Evolutionary conservation across 2,113 vertebrate species (phyloP).

Genomic region (Etia nguti): DNA sequence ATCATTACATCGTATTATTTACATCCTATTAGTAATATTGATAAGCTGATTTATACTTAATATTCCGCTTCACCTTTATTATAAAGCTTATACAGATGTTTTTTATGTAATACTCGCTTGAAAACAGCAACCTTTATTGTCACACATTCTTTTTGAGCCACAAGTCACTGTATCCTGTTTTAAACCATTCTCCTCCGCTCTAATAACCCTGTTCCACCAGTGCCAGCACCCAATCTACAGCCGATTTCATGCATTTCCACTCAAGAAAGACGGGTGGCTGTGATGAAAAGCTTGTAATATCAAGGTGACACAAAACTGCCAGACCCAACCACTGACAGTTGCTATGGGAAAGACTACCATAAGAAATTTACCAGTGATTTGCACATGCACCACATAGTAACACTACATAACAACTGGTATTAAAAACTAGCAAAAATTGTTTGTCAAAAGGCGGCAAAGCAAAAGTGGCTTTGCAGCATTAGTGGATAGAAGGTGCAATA

Average conservation of each 20-base stretch:
- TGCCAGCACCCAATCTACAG: not conserved
- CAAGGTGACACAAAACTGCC: not conserved
- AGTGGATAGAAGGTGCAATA: not conserved
- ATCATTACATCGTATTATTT: not conserved
- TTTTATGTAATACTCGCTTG: not conserved
- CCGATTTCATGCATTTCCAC: not conserved
- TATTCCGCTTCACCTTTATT: rapidly evolving
- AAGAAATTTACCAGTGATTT: not conserved
- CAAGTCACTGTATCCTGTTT: not conserved
- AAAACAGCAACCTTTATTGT: not conserved
- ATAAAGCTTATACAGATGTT: not conserved
- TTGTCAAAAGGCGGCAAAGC: rapidly evolving
- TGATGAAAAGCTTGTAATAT: not conserved
- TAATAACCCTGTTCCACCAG: not conserved
- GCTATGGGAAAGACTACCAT: rapidly evolving
- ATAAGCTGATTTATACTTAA: not conserved
- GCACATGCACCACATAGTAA: not conserved
- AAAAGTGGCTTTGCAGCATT: not conserved
- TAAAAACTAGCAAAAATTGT: not conserved
- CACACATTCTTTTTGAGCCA: not conserved
- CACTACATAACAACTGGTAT: not conserved
- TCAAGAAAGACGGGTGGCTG: not conserved
- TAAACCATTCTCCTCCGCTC: not conserved
- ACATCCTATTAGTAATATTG: not conserved
- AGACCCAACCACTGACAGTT: not conserved